Percentiles rank a stretch among this genome's conserved stretches.
Evolutionary conservation across 1,140 invertebrate genomes (phyloP).

Genomic region (Ooceraea biroi): DNA sequence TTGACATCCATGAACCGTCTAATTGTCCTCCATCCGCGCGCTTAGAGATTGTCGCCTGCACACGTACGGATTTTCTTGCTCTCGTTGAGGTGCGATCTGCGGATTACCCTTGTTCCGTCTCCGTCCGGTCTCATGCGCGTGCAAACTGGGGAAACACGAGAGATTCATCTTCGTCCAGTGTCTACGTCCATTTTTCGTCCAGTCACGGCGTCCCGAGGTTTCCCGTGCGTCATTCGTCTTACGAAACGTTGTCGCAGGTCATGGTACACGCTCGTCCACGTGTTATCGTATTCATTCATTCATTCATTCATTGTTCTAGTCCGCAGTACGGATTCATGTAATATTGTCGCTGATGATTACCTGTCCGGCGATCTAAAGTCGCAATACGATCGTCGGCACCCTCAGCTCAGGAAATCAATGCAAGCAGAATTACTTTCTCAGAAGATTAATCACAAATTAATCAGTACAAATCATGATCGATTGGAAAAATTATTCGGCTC

Average conservation of each 20-base stretch:
- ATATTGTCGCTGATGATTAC: neutral
- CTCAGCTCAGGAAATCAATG: too few relatives aligned
- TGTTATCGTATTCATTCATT: neutral
- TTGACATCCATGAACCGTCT: conserved; percentile 71
- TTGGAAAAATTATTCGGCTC: too few relatives aligned
- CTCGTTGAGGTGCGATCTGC: neutral
- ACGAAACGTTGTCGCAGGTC: conserved; percentile 40
- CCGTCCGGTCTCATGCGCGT: too few relatives aligned
- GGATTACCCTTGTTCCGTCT: neutral
- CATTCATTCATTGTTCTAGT: neutral
- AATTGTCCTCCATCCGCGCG: conserved; percentile 69
- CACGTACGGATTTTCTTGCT: neutral
- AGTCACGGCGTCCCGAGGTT: conserved; percentile 14
- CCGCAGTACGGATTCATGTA: neutral
- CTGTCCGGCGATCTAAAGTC: neutral
- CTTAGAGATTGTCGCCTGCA: conserved; percentile 49
- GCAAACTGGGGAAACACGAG: too few relatives aligned
- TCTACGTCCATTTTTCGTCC: conserved; percentile 28
- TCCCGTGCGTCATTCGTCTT: conserved; percentile 41
- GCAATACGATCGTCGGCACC: neutral
- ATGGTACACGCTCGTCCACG: neutral
- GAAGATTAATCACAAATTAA: too few relatives aligned
- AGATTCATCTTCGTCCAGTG: conserved; percentile 46
- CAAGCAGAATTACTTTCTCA: too few relatives aligned
- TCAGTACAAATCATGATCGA: too few relatives aligned